phyloP scores from a whole-genome alignment of 2,888 invertebrate species.

The Hypsopygia costalis region DNA sequence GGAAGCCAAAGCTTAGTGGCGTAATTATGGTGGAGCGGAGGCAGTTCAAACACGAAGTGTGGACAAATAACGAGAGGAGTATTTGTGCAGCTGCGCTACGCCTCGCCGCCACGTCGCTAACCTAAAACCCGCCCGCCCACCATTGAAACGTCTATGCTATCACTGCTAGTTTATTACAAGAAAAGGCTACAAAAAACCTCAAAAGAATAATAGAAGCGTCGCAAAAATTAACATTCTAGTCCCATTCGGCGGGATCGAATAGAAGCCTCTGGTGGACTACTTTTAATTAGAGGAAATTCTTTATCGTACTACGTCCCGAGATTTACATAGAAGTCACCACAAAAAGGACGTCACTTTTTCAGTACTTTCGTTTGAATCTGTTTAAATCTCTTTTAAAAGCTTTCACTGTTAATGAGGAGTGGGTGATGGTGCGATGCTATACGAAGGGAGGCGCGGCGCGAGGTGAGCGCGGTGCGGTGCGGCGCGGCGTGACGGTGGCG shows the following conservation, averaged over 20 bases:
- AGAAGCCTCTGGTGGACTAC: constrained; percentile 43
- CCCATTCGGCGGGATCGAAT: constrained; percentile 51
- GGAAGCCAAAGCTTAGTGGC: constrained; percentile 58
- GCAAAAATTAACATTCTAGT: constrained; percentile 57
- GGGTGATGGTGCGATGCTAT: constrained; percentile 45
- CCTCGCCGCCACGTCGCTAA: constrained; percentile 20
- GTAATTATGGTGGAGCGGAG: constrained; percentile 55
- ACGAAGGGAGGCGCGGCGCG: constrained; percentile 18
- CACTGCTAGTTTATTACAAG: constrained; percentile 34
- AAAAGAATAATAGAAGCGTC: constrained; percentile 44
- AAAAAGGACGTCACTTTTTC: constrained; percentile 68
- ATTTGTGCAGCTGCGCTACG: constrained; percentile 62
- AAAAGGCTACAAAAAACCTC: constrained; percentile 40
- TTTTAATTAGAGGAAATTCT: constrained; percentile 67
- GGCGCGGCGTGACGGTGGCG: constrained; percentile 24
- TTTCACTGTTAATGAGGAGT: constrained; percentile 68
- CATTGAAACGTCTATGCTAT: constrained; percentile 21
- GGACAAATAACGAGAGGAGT: constrained; percentile 64
- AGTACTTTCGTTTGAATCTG: constrained; percentile 70
- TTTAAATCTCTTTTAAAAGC: constrained; percentile 71
- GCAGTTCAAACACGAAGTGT: constrained; percentile 54
- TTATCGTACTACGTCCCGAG: constrained; percentile 54
- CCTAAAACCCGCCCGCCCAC: constrained; percentile 24
- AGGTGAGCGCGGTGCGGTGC: constrained; percentile 20
- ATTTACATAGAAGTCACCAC: constrained; percentile 72